Base-by-base conservation (phyloP, 2,888 invertebrate genomes). In the Phortica magna region DNA sequence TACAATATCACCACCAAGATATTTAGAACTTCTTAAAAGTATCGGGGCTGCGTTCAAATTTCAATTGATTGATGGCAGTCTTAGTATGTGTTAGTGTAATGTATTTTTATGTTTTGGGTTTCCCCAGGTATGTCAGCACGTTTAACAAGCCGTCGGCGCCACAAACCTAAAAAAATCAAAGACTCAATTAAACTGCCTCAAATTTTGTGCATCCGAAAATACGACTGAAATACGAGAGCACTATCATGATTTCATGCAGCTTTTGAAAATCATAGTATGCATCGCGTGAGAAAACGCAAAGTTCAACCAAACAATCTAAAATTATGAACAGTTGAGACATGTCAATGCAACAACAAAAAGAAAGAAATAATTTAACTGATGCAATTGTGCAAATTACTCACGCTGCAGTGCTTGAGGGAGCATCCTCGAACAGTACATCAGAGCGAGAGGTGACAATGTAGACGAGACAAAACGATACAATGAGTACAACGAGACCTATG, bases 391-490 rank as follows among this genome's bases (percentile, higher is more conserved):
- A 14, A n/a, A 17, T 41, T 79, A 90, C 92, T 92, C 90, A 91
- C 91, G 91, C 85, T 77, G 87, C 89, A 76, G 89, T 88, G 79
- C 90, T 91, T 31, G 89, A 86, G 73, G 89, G 86, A 65, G 89
- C 81, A 81, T 89, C 88, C 83, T 91, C 91, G 74, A 92, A 92
- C 0, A 92, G 83, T 14, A 91, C 84, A 75, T 92, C 92, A 68
- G 91, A 90, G 75, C 90, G 88, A 55, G 90, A 91, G 77, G 89
- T 92, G 12, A 92, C 89, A 53, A 92, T 85, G 79, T 90, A 92
- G 74, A 92, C 86, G 43, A 91, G 79, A 72, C 91, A 90, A 79
- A 92, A 91, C 12, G 92, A 92, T 70, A 92, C 82, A 41, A 92
- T 82, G 75, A 92, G 82, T 7, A 92, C 89, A 74, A 91, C 84